Evolutionary conservation across 2,113 vertebrate genomes (phyloP).

Genomic region (Tachysurus vachellii): DNA sequence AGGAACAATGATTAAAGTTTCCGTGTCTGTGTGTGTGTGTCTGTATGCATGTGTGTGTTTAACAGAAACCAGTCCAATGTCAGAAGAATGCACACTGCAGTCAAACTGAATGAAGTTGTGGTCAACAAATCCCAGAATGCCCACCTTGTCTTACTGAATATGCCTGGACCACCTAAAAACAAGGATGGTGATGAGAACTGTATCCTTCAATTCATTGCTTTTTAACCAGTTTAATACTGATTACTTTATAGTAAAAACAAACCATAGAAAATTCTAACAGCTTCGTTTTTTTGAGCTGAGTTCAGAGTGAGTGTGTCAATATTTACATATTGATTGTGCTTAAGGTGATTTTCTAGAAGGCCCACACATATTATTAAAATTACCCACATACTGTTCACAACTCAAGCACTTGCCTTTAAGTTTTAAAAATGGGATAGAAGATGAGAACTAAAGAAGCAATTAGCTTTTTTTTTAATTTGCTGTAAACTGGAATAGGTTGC

Average conservation of each 20-base stretch:
- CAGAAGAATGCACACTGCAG: conserved; percentile 94
- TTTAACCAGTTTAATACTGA: not conserved
- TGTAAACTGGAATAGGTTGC: too few relatives aligned
- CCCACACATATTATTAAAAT: not conserved
- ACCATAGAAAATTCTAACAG: not conserved
- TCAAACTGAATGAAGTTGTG: conserved; percentile 89
- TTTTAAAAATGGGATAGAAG: not conserved
- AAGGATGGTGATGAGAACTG: conserved; percentile 93
- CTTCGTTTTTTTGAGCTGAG: not conserved
- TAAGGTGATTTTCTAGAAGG: not conserved
- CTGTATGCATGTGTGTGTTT: not conserved
- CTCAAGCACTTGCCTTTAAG: not conserved
- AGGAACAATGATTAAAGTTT: not conserved
- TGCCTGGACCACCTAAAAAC: conserved; percentile 93
- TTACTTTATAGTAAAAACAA: not conserved
- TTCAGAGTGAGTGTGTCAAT: not conserved
- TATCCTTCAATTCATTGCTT: conserved; percentile 74
- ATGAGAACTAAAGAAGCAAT: too few relatives aligned
- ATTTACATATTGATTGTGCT: not conserved
- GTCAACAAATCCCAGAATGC: conserved; percentile 84
- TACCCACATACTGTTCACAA: not conserved
- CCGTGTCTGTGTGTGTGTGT: not conserved
- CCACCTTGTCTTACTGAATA: conserved; percentile 91
- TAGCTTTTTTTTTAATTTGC: too few relatives aligned
- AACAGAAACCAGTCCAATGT: conserved; percentile 91